Evolutionary conservation across 2,888 invertebrate genomes (phyloP).

Genomic region (Ecdyonurus torrentis): DNA sequence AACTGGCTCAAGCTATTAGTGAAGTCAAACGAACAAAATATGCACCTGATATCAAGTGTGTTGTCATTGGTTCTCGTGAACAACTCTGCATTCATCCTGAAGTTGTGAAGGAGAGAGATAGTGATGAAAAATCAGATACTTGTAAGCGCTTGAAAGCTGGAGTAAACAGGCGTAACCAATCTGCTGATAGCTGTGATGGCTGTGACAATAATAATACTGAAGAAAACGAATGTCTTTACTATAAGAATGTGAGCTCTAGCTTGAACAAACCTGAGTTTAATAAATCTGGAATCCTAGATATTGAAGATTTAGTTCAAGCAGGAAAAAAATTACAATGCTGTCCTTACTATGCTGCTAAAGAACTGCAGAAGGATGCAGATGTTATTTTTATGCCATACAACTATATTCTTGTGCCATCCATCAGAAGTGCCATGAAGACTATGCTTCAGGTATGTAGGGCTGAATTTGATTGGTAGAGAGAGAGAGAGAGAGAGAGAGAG

Average conservation of each 20-base stretch:
- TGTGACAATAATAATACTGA: no score
- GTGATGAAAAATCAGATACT: slow-evolving; percentile 47
- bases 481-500: background rate
- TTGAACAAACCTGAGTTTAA: slow-evolving; percentile 24
- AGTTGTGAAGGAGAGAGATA: slow-evolving; percentile 62
- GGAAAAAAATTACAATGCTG: slow-evolving; percentile 74
- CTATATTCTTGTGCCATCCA: slow-evolving; percentile 82
- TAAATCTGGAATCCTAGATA: slow-evolving; percentile 45
- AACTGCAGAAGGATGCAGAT: slow-evolving; percentile 73
- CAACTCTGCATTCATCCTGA: slow-evolving; percentile 93
- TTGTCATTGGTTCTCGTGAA: slow-evolving; percentile 90
- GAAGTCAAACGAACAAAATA: slow-evolving; percentile 86
- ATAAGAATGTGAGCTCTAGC: slow-evolving; percentile 53
- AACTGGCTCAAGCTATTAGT: slow-evolving; percentile 86
- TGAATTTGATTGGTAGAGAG: no score
- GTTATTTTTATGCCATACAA: slow-evolving; percentile 98
- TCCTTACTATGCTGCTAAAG: slow-evolving; percentile 84
- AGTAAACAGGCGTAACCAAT: background rate
- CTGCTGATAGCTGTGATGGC: no score
- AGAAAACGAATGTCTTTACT: slow-evolving; percentile 48
- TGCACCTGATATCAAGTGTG: slow-evolving; percentile 53
- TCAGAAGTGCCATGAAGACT: slow-evolving; percentile 67
- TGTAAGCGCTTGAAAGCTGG: slow-evolving; percentile 3
- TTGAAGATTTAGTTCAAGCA: slow-evolving; percentile 75
- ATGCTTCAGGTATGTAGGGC: slow-evolving; percentile 30